Percentiles rank a stretch among this genome's conserved stretches.
These are phyloP conservation scores for Epicauta chinensis DNA, from an alignment of 1,140 invertebrate species.

Conservation along the genomic window DNA sequence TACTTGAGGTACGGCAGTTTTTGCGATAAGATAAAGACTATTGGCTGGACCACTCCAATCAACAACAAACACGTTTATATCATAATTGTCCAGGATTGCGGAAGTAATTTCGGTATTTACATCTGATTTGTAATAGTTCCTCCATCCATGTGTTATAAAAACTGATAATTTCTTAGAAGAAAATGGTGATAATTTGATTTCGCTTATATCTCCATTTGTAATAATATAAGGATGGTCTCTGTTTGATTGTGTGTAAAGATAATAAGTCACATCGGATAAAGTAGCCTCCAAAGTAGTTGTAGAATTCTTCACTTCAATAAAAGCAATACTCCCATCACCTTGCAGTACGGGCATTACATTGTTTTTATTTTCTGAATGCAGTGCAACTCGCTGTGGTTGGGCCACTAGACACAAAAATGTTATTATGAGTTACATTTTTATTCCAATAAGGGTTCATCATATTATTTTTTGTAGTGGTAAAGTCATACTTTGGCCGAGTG, in stretches of 20 bases:
- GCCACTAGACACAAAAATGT: no score
- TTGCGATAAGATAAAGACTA: slow-evolving; percentile 45
- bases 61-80: slow-evolving; percentile 52
- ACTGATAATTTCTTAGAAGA: slow-evolving; percentile 24
- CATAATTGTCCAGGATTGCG: slow-evolving; percentile 36
- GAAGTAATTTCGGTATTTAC: slow-evolving; percentile 38
- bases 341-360: no score
- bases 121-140: slow-evolving; percentile 25
- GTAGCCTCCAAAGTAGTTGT: slow-evolving; percentile 4
- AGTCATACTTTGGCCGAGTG: no score
- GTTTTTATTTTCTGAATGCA: no score
- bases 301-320: no score
- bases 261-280: slow-evolving; percentile 21
- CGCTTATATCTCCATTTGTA: slow-evolving; percentile 2
- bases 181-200: slow-evolving; percentile 16
- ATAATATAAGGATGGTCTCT: slow-evolving; percentile 9
- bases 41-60: slow-evolving; percentile 48
- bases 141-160: slow-evolving; percentile 43
- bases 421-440: not conserved
- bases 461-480: not conserved
- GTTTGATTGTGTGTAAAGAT: slow-evolving; percentile 27
- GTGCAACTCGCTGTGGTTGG: no score
- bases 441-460: no score
- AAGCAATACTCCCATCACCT: no score
- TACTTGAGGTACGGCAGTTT: slow-evolving; percentile 45